Evolutionary conservation across 2,888 invertebrate species (phyloP), one percentile per base, ranked within the genome.

Genomic region (Platycnemis pennipes): DNA sequence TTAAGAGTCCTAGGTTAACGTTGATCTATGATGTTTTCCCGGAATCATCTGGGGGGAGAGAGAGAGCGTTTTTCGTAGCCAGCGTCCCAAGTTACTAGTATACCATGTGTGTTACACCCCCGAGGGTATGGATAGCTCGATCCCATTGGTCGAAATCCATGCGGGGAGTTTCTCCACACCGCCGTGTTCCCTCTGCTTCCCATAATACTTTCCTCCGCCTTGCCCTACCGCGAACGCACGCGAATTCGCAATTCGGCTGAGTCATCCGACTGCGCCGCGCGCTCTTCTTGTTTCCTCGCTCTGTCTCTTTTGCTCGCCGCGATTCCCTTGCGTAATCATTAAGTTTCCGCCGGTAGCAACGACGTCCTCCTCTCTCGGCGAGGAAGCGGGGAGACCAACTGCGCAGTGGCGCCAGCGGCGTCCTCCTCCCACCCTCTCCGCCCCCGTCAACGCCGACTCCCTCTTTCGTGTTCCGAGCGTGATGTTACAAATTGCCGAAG

Each of bases 241-340:
- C 37, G 77, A 37, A 77, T 77, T 26, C 37, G 31, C 77, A 77
- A 77, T 77, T 77, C 77, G 77, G 77, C 77, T 77, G 77, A 77
- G 77, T 77, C 77, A 77, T 77, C 77, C 37, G 11, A 77, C 37
- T 77, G 77, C 77, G 37, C 77, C 77, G 31, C 31, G 63, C 63
- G 0, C 7, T 26, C 22, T 63, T 63, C 63, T 63, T n/a, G 5
- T 63, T n/a, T 63, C 26, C 22, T 63, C 1, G 5, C n/a, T 37
- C 31, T 37, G 13, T 37, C 16, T 31, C 77, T 77, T 37, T 11
- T 77, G 31, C 77, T 2, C 77, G 26, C 37, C 77, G 77, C 77
- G 77, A 77, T 37, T 37, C 77, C 77, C 77, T 77, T 77, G 77
- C 77, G 77, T 77, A 77, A 77, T 37, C 77, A 37, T 37, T 31